Percentiles rank a stretch among this genome's conserved stretches.
These are phyloP conservation scores for Petrosia ficiformis DNA, from an alignment of 37 sponge, comb jelly and placozoan genomes.

Conservation along the genomic window DNA sequence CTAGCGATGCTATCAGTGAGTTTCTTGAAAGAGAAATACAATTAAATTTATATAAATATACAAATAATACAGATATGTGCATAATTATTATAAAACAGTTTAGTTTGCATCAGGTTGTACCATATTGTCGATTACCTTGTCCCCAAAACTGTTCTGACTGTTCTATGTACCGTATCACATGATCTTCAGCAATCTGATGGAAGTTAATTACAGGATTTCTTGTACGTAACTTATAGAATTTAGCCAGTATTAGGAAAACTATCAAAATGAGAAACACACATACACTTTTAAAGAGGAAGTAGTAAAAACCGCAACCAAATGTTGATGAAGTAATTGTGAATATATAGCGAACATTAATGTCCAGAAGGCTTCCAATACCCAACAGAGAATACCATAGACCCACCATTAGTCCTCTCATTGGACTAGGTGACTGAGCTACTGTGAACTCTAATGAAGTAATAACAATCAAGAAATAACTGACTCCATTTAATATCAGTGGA, in stretches of 20 bases:
- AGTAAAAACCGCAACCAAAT: neutral
- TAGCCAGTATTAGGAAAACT: neutral
- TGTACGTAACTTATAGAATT: neutral
- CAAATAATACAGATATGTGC: no score
- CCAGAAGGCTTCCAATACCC: neutral
- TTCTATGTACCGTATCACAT: no score
- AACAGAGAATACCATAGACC: neutral
- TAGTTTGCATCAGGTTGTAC: no score
- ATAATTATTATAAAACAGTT: no score
- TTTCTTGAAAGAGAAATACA: no score
- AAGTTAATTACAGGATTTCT: neutral
- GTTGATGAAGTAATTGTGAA: neutral
- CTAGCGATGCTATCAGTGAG: no score
- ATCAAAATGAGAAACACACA: neutral
- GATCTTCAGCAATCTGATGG: neutral
- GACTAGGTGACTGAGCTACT: neutral
- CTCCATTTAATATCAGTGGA: neutral
- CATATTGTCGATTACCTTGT: no score
- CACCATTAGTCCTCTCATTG: conserved; percentile 5
- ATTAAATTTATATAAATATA: no score
- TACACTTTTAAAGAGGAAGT: neutral
- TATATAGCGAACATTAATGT: neutral
- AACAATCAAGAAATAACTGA: neutral
- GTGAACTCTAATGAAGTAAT: neutral
- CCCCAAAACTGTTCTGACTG: no score